These are phyloP conservation scores for Cyprinella venusta DNA, from an alignment of 2,797 vertebrate genomes.

Conservation along the genomic window DNA sequence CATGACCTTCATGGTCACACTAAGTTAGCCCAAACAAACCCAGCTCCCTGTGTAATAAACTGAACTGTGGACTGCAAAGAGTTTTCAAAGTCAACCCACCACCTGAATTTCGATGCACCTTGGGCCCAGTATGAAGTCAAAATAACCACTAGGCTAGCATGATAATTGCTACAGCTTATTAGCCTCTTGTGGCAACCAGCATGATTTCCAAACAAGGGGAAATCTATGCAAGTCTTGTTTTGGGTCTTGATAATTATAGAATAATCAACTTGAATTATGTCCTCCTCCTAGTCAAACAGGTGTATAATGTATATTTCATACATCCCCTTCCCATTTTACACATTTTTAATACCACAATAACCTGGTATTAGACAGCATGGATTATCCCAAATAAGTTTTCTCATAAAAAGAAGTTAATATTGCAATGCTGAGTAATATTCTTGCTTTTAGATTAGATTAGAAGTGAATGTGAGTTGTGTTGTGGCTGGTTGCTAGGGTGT, in stretches of 20 bases:
- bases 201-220: slow-evolving; percentile 35
- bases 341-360: neutral
- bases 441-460: neutral
- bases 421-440: neutral
- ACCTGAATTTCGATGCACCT: slow-evolving; percentile 49
- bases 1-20: slow-evolving; percentile 42
- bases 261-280: slow-evolving; percentile 28
- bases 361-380: neutral
- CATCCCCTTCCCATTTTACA: neutral
- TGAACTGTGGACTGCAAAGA: slow-evolving; percentile 40
- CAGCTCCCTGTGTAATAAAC: slow-evolving; percentile 23
- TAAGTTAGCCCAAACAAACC: slow-evolving; percentile 33
- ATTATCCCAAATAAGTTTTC: neutral
- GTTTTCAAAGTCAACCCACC: slow-evolving; percentile 58
- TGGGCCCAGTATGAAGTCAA: slow-evolving; percentile 43
- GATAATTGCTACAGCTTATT: slow-evolving; percentile 59
- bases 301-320: neutral
- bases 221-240: slow-evolving; percentile 23
- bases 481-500: neutral
- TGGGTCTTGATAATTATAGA: slow-evolving; percentile 19
- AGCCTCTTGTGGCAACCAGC: slow-evolving; percentile 52
- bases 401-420: neutral
- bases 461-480: neutral
- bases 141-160: slow-evolving; percentile 38
- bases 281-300: neutral